These are phyloP conservation scores for Cosmopolites sordidus DNA, from an alignment of 2,888 invertebrate species.

Conservation along the genomic window DNA sequence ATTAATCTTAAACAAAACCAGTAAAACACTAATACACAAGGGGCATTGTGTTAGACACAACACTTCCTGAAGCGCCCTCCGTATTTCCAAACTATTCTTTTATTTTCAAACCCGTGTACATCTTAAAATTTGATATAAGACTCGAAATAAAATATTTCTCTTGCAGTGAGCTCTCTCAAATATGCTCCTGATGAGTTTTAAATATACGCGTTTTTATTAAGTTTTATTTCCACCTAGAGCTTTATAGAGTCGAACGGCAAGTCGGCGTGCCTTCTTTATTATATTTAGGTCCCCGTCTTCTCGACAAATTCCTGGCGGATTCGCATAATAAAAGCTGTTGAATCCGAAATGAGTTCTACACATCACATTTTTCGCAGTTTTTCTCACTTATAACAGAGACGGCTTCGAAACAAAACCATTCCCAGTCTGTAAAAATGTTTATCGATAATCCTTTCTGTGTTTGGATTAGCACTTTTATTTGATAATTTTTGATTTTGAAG, in stretches of 20 bases:
- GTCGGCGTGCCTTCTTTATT: conserved; percentile 17
- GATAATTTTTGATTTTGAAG: no score
- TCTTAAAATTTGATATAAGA: no score
- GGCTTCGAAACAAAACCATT: not conserved
- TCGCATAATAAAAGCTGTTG: conserved; percentile 26
- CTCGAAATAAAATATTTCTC: no score
- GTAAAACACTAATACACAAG: no score
- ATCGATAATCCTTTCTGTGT: no score
- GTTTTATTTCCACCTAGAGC: conserved; percentile 1
- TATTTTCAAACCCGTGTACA: no score
- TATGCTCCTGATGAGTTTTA: not conserved
- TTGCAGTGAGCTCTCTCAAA: not conserved
- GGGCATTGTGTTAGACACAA: no score
- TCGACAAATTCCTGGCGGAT: conserved; percentile 25
- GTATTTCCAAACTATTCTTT: no score
- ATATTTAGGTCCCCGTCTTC: conserved; percentile 23
- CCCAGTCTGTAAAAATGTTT: no score
- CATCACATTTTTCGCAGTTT: conserved; percentile 17
- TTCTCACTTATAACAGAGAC: not conserved
- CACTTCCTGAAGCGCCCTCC: no score
- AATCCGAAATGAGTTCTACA: conserved; percentile 25
- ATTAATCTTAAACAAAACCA: no score
- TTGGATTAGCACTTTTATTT: no score
- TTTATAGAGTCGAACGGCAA: not conserved
- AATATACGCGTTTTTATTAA: conserved; percentile 2